phyloP scores from a whole-genome alignment of 1,140 invertebrate species.

The Apocrypta bakeri region DNA sequence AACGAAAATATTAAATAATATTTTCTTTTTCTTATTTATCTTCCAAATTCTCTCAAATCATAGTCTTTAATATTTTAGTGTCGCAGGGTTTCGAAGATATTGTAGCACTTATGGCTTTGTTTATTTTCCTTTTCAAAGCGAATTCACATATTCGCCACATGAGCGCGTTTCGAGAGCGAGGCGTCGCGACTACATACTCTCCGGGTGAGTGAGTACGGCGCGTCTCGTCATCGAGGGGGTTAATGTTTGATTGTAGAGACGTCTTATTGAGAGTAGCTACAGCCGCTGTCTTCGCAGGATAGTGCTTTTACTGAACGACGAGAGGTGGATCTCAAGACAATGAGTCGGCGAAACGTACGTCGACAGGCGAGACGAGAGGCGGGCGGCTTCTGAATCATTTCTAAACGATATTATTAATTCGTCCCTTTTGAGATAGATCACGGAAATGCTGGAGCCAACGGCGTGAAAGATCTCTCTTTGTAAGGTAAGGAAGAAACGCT shows the following conservation, averaged over 20 bases:
- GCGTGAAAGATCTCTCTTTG: too few species aligned
- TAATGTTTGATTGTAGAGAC: slow-evolving; percentile 40
- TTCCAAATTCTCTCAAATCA: too few species aligned
- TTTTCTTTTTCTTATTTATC: too few species aligned
- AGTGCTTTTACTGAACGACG: slow-evolving; percentile 26
- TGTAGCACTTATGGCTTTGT: not conserved
- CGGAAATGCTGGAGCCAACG: not conserved
- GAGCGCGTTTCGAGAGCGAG: not conserved
- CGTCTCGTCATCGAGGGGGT: not conserved
- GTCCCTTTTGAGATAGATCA: not conserved
- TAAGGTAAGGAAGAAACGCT: not conserved
- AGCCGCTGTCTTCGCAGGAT: not conserved
- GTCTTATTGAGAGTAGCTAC: slow-evolving; percentile 15
- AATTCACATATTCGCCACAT: not conserved
- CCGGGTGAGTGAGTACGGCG: not conserved
- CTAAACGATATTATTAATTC: slow-evolving; percentile 45
- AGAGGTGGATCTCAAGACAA: slow-evolving; percentile 33
- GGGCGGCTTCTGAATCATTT: slow-evolving; percentile 29
- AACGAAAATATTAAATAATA: too few species aligned
- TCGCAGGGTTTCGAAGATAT: not conserved
- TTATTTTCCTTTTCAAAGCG: not conserved
- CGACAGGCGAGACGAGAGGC: not conserved
- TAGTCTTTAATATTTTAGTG: not conserved
- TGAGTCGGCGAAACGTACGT: slow-evolving; percentile 16
- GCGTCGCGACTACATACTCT: not conserved